Evolutionary conservation across 2,888 invertebrate genomes (phyloP).

Genomic region (Melanotus villosus): DNA sequence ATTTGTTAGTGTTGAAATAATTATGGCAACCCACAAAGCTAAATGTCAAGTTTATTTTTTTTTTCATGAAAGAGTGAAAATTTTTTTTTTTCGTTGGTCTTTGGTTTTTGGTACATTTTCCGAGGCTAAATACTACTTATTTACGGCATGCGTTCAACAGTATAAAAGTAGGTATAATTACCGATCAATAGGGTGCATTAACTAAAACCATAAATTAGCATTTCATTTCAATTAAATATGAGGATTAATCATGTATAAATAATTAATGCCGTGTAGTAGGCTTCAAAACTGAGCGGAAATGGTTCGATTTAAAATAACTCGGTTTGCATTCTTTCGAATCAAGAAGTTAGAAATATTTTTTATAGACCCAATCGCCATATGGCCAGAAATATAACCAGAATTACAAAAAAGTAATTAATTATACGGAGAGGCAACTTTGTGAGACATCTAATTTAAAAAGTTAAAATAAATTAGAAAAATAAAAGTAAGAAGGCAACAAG

Average conservation of each 20-base stretch:
- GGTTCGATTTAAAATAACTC: slow-evolving; percentile 10
- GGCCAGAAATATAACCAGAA: slow-evolving; percentile 39
- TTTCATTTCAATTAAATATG: too few relatives aligned
- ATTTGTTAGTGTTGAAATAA: too few relatives aligned
- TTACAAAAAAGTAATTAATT: slow-evolving; percentile 47
- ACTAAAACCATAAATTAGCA: too few relatives aligned
- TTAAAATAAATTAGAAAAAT: slow-evolving; percentile 45
- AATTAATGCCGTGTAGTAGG: not conserved
- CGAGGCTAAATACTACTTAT: too few relatives aligned
- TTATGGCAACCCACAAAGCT: too few relatives aligned
- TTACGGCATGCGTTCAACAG: too few relatives aligned
- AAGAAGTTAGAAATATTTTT: slow-evolving; percentile 33
- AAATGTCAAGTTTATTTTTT: too few relatives aligned
- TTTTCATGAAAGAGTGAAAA: too few relatives aligned
- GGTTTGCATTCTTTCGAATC: slow-evolving; percentile 38
- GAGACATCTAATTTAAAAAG: slow-evolving; percentile 47
- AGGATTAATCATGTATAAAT: not conserved
- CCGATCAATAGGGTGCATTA: too few relatives aligned
- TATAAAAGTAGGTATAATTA: too few relatives aligned
- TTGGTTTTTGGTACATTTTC: too few relatives aligned
- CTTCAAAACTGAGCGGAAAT: slow-evolving; percentile 22
- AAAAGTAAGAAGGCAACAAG: slow-evolving; percentile 45
- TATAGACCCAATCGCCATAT: slow-evolving; percentile 43
- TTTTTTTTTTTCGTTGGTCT: too few relatives aligned
- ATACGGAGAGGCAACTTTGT: slow-evolving; percentile 43